Conservation (phyloP, 2,888 invertebrate species). For the Drosophila niveifrons region DNA sequence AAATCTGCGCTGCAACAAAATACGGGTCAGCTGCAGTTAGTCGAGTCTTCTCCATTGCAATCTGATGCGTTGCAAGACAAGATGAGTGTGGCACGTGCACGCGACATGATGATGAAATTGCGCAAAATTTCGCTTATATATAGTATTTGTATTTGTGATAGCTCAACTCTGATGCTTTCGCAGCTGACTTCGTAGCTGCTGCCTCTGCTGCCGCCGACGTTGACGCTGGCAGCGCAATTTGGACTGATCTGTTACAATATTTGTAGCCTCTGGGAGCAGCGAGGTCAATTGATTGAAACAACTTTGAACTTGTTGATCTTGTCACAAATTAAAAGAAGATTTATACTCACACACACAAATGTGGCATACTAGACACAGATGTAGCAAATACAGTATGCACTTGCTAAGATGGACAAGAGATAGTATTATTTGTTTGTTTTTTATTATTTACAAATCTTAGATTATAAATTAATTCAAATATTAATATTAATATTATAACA, state of each 20-base stretch:
- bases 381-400: constrained; percentile 50
- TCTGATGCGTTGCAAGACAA: constrained; percentile 30
- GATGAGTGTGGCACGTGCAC: constrained; percentile 54
- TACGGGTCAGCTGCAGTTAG: constrained; percentile 70
- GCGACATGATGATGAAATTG: constrained; percentile 47
- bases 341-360: constrained; percentile 74
- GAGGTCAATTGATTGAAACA: constrained; percentile 86
- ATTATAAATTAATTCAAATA: too few relatives aligned
- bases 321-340: constrained; percentile 86
- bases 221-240: constrained; percentile 47
- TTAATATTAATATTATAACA: too few relatives aligned
- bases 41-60: constrained; percentile 17
- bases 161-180: constrained; percentile 5
- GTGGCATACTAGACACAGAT: constrained; percentile 35
- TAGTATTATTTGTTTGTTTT: too few relatives aligned
- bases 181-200: background rate
- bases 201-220: constrained; percentile 4
- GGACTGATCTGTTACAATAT: constrained; percentile 81
- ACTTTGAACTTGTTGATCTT: constrained; percentile 86
- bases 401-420: background rate
- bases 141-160: constrained; percentile 35
- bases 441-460: too few relatives aligned
- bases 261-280: constrained; percentile 80
- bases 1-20: constrained; percentile 66
- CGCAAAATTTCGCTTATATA: constrained; percentile 40